These are phyloP conservation scores for Melanotaenia trifasciata DNA, from an alignment of 2,797 vertebrate species.

Conservation along the genomic window DNA sequence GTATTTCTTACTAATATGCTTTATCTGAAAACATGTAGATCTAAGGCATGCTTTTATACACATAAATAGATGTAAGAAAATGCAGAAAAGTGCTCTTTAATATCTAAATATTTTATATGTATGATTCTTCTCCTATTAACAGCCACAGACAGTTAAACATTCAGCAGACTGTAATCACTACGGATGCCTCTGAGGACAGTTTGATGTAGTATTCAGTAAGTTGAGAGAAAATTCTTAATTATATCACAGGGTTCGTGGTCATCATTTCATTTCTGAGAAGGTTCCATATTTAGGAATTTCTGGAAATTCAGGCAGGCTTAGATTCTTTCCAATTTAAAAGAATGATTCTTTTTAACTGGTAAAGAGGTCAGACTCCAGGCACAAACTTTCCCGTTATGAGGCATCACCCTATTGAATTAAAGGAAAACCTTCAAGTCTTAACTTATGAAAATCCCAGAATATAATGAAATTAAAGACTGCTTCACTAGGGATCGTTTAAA, in stretches of 20 bases:
- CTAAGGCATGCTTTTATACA: neutral
- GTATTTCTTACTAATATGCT: neutral
- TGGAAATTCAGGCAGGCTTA: neutral
- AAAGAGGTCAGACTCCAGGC: neutral
- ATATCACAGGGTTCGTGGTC: neutral
- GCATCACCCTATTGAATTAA: neutral
- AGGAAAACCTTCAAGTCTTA: conserved; percentile 12
- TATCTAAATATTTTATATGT: neutral
- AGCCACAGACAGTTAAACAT: neutral
- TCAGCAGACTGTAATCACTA: neutral
- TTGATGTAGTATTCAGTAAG: neutral
- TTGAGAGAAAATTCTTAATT: neutral
- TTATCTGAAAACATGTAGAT: neutral
- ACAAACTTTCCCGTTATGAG: neutral
- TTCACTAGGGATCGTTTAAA: conserved; percentile 18
- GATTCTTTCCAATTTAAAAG: conserved; percentile 6
- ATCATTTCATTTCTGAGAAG: neutral
- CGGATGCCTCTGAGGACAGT: neutral
- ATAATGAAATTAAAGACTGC: conserved; percentile 8
- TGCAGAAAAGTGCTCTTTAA: neutral
- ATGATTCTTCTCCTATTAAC: neutral
- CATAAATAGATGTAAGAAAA: neutral
- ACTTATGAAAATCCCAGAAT: conserved; percentile 6
- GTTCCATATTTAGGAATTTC: neutral
- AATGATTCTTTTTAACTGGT: conserved; percentile 5